phyloP scores from a whole-genome alignment of 2,888 invertebrate species.

The Sarcophaga variegata region DNA sequence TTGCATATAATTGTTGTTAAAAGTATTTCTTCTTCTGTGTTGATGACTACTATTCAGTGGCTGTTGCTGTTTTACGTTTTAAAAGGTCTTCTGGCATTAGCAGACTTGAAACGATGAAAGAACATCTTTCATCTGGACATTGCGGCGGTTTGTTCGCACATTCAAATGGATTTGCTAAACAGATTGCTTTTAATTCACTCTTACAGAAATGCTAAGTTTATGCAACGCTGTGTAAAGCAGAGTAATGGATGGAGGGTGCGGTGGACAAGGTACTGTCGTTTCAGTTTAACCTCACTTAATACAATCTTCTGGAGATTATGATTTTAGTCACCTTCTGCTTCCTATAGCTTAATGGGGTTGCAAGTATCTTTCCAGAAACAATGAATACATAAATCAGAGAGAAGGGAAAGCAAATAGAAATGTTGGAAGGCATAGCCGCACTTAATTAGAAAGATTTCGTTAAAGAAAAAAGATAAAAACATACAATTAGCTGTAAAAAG shows the following conservation, averaged over 20 bases:
- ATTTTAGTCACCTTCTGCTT: neutral
- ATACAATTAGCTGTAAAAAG: too few species aligned
- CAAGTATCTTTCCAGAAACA: conserved; percentile 31
- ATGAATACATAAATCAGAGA: neutral
- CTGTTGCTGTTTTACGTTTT: neutral
- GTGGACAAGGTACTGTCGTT: neutral
- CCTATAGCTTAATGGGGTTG: conserved; percentile 13
- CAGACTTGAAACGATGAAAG: neutral
- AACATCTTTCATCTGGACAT: neutral
- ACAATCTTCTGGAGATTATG: neutral
- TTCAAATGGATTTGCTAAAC: neutral
- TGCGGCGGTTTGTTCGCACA: neutral
- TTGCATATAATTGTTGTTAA: neutral
- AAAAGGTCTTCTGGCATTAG: too few species aligned
- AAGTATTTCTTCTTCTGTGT: neutral
- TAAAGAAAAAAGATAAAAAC: too few species aligned
- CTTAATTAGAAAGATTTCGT: too few species aligned
- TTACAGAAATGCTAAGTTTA: too few species aligned
- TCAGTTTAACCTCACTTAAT: neutral
- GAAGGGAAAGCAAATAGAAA: neutral
- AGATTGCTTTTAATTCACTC: too few species aligned
- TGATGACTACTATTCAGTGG: neutral
- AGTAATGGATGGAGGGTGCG: too few species aligned
- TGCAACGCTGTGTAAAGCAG: too few species aligned
- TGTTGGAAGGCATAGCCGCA: neutral